phyloP scores from a whole-genome alignment of 2,797 vertebrate species.

The Graptemys geographica region DNA sequence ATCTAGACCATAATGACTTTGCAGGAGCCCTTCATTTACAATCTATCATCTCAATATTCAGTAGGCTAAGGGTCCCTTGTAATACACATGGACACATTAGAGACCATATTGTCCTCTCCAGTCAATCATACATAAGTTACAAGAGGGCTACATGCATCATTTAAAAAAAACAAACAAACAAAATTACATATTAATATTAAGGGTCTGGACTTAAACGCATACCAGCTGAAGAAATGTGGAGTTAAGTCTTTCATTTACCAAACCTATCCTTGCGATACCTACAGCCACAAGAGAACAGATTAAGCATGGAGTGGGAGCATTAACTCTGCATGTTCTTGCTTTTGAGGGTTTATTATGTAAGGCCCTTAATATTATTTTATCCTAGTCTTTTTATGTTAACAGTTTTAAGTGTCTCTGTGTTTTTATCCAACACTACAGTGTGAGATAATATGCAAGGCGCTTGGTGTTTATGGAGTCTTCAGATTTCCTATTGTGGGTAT shows the following conservation, averaged over 20 bases:
- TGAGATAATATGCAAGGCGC: slow-evolving; percentile 1
- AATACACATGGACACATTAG: slow-evolving; percentile 69
- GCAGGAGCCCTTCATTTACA: slow-evolving; percentile 39
- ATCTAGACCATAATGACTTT: slow-evolving; percentile 41
- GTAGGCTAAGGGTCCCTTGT: slow-evolving; percentile 54
- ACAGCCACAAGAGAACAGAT: slow-evolving; percentile 20
- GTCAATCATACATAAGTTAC: slow-evolving; percentile 69
- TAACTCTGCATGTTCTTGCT: slow-evolving; percentile 20
- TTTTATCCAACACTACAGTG: neutral
- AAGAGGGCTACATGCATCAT: slow-evolving; percentile 60
- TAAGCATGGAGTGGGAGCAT: slow-evolving; percentile 27
- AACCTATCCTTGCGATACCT: slow-evolving; percentile 50
- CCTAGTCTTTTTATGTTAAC: slow-evolving; percentile 20
- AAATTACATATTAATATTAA: slow-evolving; percentile 50
- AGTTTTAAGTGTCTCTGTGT: neutral
- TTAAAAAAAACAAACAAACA: slow-evolving; percentile 18
- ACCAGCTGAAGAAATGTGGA: slow-evolving; percentile 34
- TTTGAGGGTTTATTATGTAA: neutral
- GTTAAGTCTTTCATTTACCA: slow-evolving; percentile 42
- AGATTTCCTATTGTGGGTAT: neutral
- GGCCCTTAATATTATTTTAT: slow-evolving; percentile 31
- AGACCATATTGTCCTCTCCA: slow-evolving; percentile 59
- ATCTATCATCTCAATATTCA: slow-evolving; percentile 63
- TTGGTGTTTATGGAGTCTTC: neutral
- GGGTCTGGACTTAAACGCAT: slow-evolving; percentile 15